A percentile compares a stretch with the other conserved stretches of the same genome.
Evolutionary conservation across 2,888 invertebrate species (phyloP).

Genomic region (Eremobia ochroleuca): DNA sequence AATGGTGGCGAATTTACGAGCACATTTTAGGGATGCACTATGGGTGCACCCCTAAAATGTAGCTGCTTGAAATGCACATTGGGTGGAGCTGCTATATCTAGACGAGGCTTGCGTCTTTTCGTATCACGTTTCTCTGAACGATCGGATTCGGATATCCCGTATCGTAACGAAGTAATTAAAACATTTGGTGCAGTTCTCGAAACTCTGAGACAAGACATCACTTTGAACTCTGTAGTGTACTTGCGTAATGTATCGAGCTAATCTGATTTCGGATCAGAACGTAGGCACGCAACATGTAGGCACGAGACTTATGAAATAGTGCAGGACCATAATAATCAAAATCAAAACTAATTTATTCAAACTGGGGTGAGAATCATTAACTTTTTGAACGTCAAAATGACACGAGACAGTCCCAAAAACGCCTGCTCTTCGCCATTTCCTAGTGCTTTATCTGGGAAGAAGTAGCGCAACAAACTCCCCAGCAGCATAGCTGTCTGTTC

Average conservation of each 20-base stretch:
- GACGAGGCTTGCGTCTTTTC: neutral
- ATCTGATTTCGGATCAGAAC: neutral
- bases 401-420: neutral
- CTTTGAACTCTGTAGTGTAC: neutral
- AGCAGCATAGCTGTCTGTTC: neutral
- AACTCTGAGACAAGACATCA: neutral
- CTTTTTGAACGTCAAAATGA: neutral
- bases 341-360: neutral
- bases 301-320: neutral
- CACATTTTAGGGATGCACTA: constrained; percentile 15
- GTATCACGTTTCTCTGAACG: neutral
- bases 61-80: neutral
- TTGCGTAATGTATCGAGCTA: neutral
- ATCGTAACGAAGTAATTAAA: no score
- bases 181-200: neutral
- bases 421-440: neutral
- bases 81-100: neutral
- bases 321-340: neutral
- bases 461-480: neutral
- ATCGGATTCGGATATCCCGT: neutral
- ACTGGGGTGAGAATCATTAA: neutral
- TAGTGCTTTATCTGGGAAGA: neutral
- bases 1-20: constrained; percentile 21
- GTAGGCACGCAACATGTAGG: neutral
- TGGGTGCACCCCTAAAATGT: neutral